Evolutionary conservation across 2,888 invertebrate genomes (phyloP).

Genomic region (Apodemia duryi): DNA sequence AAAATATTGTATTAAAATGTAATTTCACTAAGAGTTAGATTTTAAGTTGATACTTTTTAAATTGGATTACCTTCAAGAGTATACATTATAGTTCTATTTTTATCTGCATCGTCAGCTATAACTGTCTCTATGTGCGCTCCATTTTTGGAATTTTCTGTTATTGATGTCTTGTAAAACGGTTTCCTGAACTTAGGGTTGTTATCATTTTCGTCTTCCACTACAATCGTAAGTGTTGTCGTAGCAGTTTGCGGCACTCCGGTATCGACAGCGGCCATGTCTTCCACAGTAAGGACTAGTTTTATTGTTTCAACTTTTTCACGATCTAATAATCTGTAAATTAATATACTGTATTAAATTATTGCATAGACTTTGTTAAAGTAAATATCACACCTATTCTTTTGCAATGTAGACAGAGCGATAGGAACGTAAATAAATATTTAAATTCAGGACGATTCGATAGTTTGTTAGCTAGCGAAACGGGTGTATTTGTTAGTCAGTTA

Average conservation of each 20-base stretch:
- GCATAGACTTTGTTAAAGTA: background rate
- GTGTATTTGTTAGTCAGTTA: too few species aligned
- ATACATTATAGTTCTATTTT: constrained; percentile 90
- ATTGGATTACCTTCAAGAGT: constrained; percentile 80
- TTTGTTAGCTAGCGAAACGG: too few species aligned
- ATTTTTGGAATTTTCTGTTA: constrained; percentile 93
- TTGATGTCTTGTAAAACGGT: constrained; percentile 87
- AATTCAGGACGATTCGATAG: too few species aligned
- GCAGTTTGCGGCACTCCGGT: constrained; percentile 84
- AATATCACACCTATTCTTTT: too few species aligned
- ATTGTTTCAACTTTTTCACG: constrained; percentile 90
- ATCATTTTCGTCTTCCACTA: constrained; percentile 92
- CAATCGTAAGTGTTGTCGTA: constrained; percentile 84
- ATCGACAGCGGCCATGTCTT: constrained; percentile 90
- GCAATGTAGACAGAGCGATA: too few species aligned
- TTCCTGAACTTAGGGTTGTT: constrained; percentile 92
- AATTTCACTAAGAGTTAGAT: too few species aligned
- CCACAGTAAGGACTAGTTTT: constrained; percentile 86
- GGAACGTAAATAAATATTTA: too few species aligned
- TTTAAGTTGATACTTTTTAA: too few species aligned
- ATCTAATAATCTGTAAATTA: constrained; percentile 81
- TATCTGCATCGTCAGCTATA: constrained; percentile 91
- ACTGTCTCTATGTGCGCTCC: constrained; percentile 89
- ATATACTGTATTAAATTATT: background rate
- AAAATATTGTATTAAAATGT: constrained; percentile 17